phyloP scores from a whole-genome alignment of 1,140 invertebrate genomes.

The Teleogryllus occipitalis region DNA sequence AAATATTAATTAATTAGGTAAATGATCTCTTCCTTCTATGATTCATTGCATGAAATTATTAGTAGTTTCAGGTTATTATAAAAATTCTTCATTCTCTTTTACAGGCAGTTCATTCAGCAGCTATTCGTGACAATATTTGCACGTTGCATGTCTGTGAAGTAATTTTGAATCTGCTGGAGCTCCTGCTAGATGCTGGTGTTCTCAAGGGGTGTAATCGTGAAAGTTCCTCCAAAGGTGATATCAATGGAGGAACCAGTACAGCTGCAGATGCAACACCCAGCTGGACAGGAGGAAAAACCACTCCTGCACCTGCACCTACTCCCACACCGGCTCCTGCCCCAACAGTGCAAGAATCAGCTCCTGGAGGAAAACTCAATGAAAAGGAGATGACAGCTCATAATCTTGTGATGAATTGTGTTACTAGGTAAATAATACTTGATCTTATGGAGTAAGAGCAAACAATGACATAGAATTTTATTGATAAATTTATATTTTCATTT shows the following conservation, averaged over 20 bases:
- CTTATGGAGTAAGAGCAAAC: background rate
- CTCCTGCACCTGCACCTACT: background rate
- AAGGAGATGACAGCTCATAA: conserved; percentile 37
- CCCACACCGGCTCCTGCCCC: too few relatives aligned
- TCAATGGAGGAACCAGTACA: conserved; percentile 2
- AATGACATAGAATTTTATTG: background rate
- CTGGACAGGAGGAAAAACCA: background rate
- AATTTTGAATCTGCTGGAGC: conserved; percentile 80
- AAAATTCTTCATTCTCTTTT: conserved; percentile 21
- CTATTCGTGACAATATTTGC: conserved; percentile 63
- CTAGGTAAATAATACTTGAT: conserved; percentile 26
- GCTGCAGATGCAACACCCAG: background rate
- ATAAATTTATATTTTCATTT: too few relatives aligned
- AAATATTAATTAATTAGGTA: too few relatives aligned
- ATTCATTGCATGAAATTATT: background rate
- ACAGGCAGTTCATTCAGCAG: conserved; percentile 77
- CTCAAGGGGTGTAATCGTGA: conserved; percentile 49
- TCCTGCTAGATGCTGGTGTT: conserved; percentile 81
- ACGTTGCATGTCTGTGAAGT: conserved; percentile 81
- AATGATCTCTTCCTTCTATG: too few relatives aligned
- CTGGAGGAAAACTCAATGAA: conserved; percentile 8
- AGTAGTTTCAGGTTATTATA: background rate
- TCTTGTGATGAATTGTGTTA: conserved; percentile 42
- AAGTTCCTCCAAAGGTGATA: conserved; percentile 31
- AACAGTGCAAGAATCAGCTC: background rate